Base-by-base conservation (phyloP, 1,140 invertebrate genomes). In the Caligus rogercresseyi region DNA sequence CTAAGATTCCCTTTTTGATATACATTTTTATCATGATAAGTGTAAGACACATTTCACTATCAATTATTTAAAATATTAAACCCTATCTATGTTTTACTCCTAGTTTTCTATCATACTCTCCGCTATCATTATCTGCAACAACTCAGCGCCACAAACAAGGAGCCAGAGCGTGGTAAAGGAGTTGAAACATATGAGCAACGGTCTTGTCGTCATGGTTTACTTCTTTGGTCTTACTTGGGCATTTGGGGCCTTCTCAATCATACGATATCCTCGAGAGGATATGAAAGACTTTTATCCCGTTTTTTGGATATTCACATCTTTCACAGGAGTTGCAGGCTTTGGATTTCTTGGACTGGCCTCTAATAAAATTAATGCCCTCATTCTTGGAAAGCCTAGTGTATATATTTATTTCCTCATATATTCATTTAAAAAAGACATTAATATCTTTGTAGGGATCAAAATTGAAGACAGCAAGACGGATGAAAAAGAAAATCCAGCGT, bases 1-100 rank as follows among this genome's bases (percentile, higher is more conserved):
- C 55, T 13, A 57, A 57, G 55, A 16, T 16, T 16, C 55, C 55
- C 16, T 57, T 57, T 25, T 23, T 57, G 3, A 57, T 57, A 19
- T 13, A 19, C 13, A 57, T 19, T 16, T 57, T 24, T 16, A 13
- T 16, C 11, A 23, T 23, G 11, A 20, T 57, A 24, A 25, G 55
- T 15, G 55, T 57, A 21, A 57, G 55, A 11, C 31, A 43, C n/a
- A n/a, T n/a, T n/a, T n/a, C n/a, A n/a, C n/a, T n/a, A n/a, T n/a
- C n/a, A n/a, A n/a, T n/a, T n/a, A n/a, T n/a, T n/a, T n/a, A n/a
- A n/a, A n/a, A n/a, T n/a, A n/a, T n/a, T 43, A 43, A 43, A 11
- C n/a, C n/a, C 31, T 43, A 11, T 43, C n/a, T 11, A 43, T 43
- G n/a, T 43, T 43, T 43, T 43, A 43, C 31, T 43, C n/a, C 31